Evolutionary conservation across 2,888 invertebrate species (phyloP), one percentile per base, ranked within the genome.

Genomic region (Salpingus planirostris): DNA sequence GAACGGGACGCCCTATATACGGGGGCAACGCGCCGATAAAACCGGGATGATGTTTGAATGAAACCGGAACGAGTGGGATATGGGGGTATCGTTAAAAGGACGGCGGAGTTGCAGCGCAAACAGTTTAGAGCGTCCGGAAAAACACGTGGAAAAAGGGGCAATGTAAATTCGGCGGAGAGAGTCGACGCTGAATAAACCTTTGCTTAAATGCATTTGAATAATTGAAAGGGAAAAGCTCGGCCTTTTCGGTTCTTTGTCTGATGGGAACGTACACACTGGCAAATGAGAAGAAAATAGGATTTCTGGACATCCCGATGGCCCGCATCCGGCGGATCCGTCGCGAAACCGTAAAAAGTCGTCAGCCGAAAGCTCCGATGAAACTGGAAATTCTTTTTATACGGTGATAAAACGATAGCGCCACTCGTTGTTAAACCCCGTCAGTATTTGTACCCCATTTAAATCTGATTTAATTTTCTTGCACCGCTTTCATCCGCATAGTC

Each of bases 331-430:
- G 33, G 30, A 40, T 40, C 36, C n/a, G 33, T 21, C 27, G 31
- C 22, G 29, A 36, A 32, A 36, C 34, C 34, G 32, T 40, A 43
- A 23, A 43, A 40, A 29, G 32, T 34, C 31, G 33, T 43, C 32
- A 29, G 32, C 32, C 36, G 31, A 33, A 32, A 30, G 34, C 38
- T 36, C 33, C 27, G 33, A 34, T 31, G 30, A 42, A 38, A 35
- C 35, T 22, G 38, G 31, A 25, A 35, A 24, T 38, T 27, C 31
- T 35, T 40, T 43, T 40, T 34, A 40, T 40, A 26, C 23, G 27
- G 24, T 27, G 28, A 32, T 36, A 34, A 43, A 42, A 34, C 22
- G 27, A 27, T 33, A 38, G 29, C 30, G 24, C 13, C 11, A 30
- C 24, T 29, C 38, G 33, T 38, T 38, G 24, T n/a, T n/a, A 30